A percentile compares a stretch with the other conserved stretches of the same genome.
phyloP scores from a whole-genome alignment of 2,797 vertebrate genomes.

The Poecilia gillii region DNA sequence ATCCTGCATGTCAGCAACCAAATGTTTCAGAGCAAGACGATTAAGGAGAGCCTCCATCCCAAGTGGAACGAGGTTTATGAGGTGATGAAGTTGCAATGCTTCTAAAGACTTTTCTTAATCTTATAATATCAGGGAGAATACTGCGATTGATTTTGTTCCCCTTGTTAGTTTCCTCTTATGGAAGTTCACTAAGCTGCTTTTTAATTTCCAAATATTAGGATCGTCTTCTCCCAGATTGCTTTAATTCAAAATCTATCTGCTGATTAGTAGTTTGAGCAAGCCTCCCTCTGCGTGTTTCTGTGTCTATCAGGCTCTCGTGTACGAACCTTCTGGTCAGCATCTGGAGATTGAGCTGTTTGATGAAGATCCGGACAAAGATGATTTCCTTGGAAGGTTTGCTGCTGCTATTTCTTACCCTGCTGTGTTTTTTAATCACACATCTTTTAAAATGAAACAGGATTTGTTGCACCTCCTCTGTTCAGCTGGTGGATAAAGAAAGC shows the following conservation, averaged over 20 bases:
- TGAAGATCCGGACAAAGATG: constrained; percentile 98
- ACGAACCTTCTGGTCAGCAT: constrained; percentile 93
- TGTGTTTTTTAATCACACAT: constrained; percentile 16
- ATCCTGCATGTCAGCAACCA: constrained; percentile 92
- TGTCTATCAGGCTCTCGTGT: constrained; percentile 87
- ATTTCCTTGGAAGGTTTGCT: constrained; percentile 94
- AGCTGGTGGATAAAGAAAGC: not conserved
- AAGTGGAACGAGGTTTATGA: constrained; percentile 98
- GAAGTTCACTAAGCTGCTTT: not conserved
- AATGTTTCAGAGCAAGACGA: constrained; percentile 93
- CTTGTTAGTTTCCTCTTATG: not conserved
- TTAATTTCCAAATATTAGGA: not conserved
- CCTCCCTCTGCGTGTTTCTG: constrained; percentile 10
- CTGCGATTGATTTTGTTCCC: not conserved
- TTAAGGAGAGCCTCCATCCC: constrained; percentile 94
- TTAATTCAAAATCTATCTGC: constrained; percentile 17
- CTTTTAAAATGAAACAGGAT: constrained; percentile 2
- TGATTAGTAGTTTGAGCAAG: constrained; percentile 18
- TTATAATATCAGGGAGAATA: not conserved
- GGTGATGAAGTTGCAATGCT: constrained; percentile 74
- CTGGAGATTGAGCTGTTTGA: constrained; percentile 97
- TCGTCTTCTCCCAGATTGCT: not conserved
- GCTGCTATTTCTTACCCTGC: constrained; percentile 19
- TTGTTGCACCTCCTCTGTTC: constrained; percentile 1
- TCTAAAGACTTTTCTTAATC: not conserved